Conservation (phyloP, 2,888 invertebrate genomes). For the Eumacrocentrus americanus region DNA sequence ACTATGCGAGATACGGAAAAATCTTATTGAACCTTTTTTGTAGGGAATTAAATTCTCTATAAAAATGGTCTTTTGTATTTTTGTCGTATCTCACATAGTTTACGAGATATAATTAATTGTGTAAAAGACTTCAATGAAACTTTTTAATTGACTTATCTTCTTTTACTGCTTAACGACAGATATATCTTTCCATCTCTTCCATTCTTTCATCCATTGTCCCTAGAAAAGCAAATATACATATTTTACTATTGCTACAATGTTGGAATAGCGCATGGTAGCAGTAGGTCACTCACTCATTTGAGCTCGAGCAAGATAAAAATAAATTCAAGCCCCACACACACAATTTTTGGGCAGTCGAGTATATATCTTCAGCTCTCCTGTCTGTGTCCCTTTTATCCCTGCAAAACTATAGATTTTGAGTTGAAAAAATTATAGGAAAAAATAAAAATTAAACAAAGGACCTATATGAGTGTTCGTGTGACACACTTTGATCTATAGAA, state of each 20-base stretch:
- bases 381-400: no score
- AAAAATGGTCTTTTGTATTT: no score
- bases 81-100: no score
- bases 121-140: no score
- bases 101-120: no score
- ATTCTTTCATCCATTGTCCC: background rate
- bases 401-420: background rate
- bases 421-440: background rate
- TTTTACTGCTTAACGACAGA: no score
- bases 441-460: background rate
- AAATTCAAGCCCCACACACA: constrained; percentile 18
- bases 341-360: constrained; percentile 1
- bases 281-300: constrained; percentile 17
- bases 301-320: constrained; percentile 21
- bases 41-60: no score
- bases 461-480: constrained; percentile 12
- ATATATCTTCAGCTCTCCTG: background rate
- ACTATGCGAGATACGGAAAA: no score
- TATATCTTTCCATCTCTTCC: no score
- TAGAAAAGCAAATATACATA: constrained; percentile 4
- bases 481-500: constrained; percentile 12
- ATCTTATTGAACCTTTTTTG: no score
- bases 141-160: no score
- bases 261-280: constrained; percentile 5
- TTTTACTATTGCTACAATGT: constrained; percentile 1